Conservation (phyloP, 2,113 vertebrate species). For the Clarias batrachus region DNA sequence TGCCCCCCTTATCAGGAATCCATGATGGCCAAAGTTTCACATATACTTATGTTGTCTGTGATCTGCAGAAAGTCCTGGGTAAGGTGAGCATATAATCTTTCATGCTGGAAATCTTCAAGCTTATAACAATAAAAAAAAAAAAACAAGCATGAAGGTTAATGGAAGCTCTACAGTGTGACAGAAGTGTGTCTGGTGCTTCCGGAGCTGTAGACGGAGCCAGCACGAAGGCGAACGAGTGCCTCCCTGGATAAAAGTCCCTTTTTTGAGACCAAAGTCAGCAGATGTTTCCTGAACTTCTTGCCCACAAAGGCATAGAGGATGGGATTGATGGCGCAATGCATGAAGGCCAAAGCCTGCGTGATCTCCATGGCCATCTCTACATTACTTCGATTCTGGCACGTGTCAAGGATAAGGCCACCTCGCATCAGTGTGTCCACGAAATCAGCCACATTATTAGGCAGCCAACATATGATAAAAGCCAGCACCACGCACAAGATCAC, state of each 20-base stretch:
- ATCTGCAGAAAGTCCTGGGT: not conserved
- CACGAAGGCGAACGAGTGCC: conserved; percentile 58
- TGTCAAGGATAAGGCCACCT: not conserved
- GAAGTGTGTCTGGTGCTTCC: conserved; percentile 74
- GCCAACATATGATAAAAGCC: conserved; percentile 84
- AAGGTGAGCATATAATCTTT: not conserved
- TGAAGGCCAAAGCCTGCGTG: conserved; percentile 77
- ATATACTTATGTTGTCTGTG: not conserved
- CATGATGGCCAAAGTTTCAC: not conserved
- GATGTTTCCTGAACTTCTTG: conserved; percentile 85
- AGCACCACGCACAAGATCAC: conserved; percentile 86
- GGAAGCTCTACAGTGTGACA: conserved; percentile 51
- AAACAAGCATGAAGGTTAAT: not conserved
- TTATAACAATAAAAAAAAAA: not conserved
- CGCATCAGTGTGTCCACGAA: conserved; percentile 78
- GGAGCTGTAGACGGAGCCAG: conserved; percentile 55
- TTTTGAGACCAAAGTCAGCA: conserved; percentile 74
- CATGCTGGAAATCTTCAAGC: not conserved
- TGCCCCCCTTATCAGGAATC: not conserved
- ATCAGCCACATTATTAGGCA: conserved; percentile 80
- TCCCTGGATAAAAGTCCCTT: conserved; percentile 78
- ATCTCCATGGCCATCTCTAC: conserved; percentile 63
- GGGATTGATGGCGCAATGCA: conserved; percentile 88
- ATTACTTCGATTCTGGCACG: conserved; percentile 59
- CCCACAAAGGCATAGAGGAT: conserved; percentile 88